These are phyloP conservation scores for Drosophila nigritarsus DNA, from an alignment of 2,888 invertebrate genomes.

Conservation along the genomic window DNA sequence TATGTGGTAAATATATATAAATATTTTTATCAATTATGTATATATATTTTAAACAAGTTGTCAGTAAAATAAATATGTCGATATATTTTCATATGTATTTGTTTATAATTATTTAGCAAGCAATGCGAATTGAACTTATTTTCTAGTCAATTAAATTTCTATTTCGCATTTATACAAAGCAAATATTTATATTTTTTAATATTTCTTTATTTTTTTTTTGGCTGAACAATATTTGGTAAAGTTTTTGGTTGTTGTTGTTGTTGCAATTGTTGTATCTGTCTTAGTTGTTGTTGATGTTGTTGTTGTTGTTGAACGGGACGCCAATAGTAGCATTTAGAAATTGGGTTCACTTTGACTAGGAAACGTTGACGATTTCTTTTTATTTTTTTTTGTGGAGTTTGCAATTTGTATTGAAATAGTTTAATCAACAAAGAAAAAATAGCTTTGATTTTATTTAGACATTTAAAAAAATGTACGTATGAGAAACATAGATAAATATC, in stretches of 20 bases:
- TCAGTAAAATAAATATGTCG: slow-evolving; percentile 53
- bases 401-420: slow-evolving; percentile 14
- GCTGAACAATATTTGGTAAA: slow-evolving; percentile 50
- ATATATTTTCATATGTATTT: slow-evolving; percentile 23
- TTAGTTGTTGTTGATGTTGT: slow-evolving; percentile 31
- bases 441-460: background rate
- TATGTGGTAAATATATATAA: slow-evolving; percentile 45
- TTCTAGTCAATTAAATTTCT: slow-evolving; percentile 46
- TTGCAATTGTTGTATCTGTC: slow-evolving; percentile 23
- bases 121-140: slow-evolving; percentile 67
- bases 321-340: slow-evolving; percentile 64
- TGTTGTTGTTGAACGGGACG: slow-evolving; percentile 54
- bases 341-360: slow-evolving; percentile 55
- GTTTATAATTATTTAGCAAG: slow-evolving; percentile 56
- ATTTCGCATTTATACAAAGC: slow-evolving; percentile 33
- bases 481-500: slow-evolving; percentile 10
- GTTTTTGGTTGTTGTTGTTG: slow-evolving; percentile 32
- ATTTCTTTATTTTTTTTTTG: slow-evolving; percentile 32
- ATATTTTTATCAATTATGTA: background rate
- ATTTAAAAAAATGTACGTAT: slow-evolving; percentile 11
- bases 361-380: slow-evolving; percentile 52
- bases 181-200: slow-evolving; percentile 9
- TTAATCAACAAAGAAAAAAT: slow-evolving; percentile 9
- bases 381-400: slow-evolving; percentile 11
- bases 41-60: slow-evolving; percentile 32